Evolutionary conservation across 2,888 invertebrate species (phyloP), one percentile per base, ranked within the genome.

Genomic region (Rhyacophila evoluta): DNA sequence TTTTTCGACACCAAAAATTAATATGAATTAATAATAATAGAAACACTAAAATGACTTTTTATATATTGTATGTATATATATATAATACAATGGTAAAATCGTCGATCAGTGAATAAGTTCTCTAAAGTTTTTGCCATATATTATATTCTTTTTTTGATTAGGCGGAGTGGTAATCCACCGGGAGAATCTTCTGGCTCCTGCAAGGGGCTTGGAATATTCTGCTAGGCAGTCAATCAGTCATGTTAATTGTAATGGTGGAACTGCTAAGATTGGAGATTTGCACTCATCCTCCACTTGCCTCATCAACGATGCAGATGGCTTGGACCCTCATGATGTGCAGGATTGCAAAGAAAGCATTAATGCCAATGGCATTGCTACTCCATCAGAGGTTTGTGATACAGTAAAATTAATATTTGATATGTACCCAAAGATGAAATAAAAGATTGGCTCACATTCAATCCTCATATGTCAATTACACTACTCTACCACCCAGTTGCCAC

Each of bases 141-240:
- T 27, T 69, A n/a, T n/a, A n/a, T 33, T 10, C 29, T 1, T 55
- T 28, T 77, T 33, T 86, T 19, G 19, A 55, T 25, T 87, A 3
- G 92, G 93, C 81, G 93, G 90, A 85, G 89, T 89, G 1, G 91
- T 95, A 72, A 95, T 95, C 84, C 93, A 93, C 75, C 89, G 95
- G 39, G 94, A 94, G 77, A 94, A 94, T 85, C 85, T 92, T 28
- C 87, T 96, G 2, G 92, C 94, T 0, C 95, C 95, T 0, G 94
- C 94, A 80, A 93, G 94, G 1, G 92, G 92, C 80, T 85, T 89
- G 82, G 79, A 77, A 27, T 19, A 75, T 3, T 25, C 77, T 5
- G 25, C 73, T 12, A 36, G 74, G 33, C 71, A 68, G 2, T 55
- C 72, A 41, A 38, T n/a, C 68, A 69, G 11, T 11, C 37, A 75